Base-by-base conservation (phyloP, 2,888 invertebrate species). In the Meta bourneti region DNA sequence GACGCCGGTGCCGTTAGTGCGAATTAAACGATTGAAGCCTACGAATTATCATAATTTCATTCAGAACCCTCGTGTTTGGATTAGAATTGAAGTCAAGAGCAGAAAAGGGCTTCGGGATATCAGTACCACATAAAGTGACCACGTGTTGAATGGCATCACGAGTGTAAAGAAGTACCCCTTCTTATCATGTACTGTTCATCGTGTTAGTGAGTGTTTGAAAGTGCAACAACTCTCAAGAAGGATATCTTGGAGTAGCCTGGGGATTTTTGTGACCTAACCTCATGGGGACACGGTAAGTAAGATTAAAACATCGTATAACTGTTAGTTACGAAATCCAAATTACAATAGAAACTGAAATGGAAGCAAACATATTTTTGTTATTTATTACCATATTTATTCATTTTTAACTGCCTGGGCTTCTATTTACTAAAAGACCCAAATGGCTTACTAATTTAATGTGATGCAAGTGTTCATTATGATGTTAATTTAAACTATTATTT, bases 261-360 rank as follows among this genome's bases (percentile, higher is more conserved):
- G 74, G 61, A 48, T 54, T 69, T 51, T 13, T 52, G 69, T 20
- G 72, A 77, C 8, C 87, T 19, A 70, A 20, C 75, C 75, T 69
- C 86, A 91, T 91, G 90, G 90, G 90, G 82, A 86, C 72, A 34
- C 74, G 9, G 90, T 91, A 84, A 91, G 90, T 91, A 4, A 9
- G 16, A 34, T 34, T 34, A 34, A 34, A 34, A 34, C 34, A 2
- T 2, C 34, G 4, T 34, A 34, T 34, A 34, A 34, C 34, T 34
- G 34, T 4, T 34, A 34, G 34, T 34, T 34, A 34, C 4, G 34
- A 4, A 34, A 34, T 34, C 34, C 34, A 34, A 4, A 34, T 34
- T 34, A 34, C 4, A 34, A 34, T 34, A 34, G 1, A 34, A 34
- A 34, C 34, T 34, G 34, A 34, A 34, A 34, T 34, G 4, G 34